These are phyloP conservation scores for Seriola rivoliana DNA, from an alignment of 2,113 vertebrate genomes.

Conservation along the genomic window DNA sequence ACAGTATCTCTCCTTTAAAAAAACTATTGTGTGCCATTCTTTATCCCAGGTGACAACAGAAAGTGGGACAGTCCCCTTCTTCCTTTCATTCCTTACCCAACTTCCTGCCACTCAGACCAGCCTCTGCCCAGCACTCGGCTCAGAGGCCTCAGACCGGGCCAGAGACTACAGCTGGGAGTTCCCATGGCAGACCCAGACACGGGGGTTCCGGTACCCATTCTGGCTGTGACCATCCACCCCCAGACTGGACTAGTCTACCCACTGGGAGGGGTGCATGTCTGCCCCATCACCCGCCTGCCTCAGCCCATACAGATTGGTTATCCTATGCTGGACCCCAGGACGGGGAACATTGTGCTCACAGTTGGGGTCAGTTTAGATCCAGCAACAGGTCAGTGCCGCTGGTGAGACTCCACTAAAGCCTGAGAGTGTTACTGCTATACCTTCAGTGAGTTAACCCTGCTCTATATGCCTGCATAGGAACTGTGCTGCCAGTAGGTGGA, in stretches of 20 bases:
- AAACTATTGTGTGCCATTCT: neutral
- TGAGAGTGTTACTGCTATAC: neutral
- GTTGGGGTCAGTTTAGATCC: conserved; percentile 86
- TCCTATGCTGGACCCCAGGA: conserved; percentile 86
- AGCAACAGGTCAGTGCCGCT: conserved; percentile 84
- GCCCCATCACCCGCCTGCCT: conserved; percentile 86
- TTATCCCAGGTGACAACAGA: conserved; percentile 75
- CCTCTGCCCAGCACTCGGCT: conserved; percentile 77
- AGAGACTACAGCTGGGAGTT: conserved; percentile 82
- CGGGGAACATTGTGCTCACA: conserved; percentile 84
- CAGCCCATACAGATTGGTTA: conserved; percentile 89
- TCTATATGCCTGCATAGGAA: conserved; percentile 77
- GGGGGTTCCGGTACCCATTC: conserved; percentile 88
- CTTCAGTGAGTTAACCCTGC: neutral
- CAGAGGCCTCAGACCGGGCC: conserved; percentile 81
- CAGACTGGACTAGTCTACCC: conserved; percentile 86
- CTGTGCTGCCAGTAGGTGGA: conserved; percentile 88
- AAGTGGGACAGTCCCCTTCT: conserved; percentile 85
- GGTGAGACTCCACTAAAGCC: neutral
- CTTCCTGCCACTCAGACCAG: conserved; percentile 75
- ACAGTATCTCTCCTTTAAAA: neutral
- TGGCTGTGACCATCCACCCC: conserved; percentile 90
- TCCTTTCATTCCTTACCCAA: conserved; percentile 88
- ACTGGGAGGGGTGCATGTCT: conserved; percentile 86
- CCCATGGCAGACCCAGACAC: conserved; percentile 88